A percentile compares a stretch with the other conserved stretches of the same genome.
Evolutionary conservation across 2,797 vertebrate species (phyloP).

Genomic region (Prunella strophiata): DNA sequence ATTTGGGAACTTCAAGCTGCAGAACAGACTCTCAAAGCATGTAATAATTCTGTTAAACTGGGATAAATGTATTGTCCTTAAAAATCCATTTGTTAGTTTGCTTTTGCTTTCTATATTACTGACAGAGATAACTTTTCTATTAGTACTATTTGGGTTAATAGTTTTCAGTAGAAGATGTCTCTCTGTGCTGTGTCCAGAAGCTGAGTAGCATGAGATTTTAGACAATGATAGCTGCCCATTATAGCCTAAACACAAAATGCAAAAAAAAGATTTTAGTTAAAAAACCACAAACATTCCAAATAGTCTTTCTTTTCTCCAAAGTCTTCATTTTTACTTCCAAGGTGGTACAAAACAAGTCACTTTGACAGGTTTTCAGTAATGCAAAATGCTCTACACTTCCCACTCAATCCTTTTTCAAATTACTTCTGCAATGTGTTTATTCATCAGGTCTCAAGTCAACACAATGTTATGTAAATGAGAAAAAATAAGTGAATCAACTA

Average conservation of each 20-base stretch:
- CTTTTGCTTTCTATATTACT: neutral
- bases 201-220: neutral
- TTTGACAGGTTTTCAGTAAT: neutral
- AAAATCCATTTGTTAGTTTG: neutral
- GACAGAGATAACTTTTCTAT: neutral
- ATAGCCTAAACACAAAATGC: neutral
- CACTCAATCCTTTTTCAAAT: neutral
- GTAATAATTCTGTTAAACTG: neutral
- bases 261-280: fast-evolving
- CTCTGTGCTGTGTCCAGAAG: neutral
- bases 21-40: neutral
- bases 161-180: neutral
- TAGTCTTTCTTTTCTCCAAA: neutral
- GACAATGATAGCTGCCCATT: neutral
- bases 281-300: neutral
- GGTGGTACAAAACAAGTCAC: neutral
- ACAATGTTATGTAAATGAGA: neutral
- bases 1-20: neutral
- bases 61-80: neutral
- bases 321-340: neutral
- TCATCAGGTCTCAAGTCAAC: neutral
- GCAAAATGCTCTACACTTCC: neutral
- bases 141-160: neutral
- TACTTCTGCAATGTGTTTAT: neutral
- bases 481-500: neutral